These are phyloP conservation scores for Dryococelus australis DNA, from an alignment of 2,888 invertebrate genomes.

Conservation along the genomic window DNA sequence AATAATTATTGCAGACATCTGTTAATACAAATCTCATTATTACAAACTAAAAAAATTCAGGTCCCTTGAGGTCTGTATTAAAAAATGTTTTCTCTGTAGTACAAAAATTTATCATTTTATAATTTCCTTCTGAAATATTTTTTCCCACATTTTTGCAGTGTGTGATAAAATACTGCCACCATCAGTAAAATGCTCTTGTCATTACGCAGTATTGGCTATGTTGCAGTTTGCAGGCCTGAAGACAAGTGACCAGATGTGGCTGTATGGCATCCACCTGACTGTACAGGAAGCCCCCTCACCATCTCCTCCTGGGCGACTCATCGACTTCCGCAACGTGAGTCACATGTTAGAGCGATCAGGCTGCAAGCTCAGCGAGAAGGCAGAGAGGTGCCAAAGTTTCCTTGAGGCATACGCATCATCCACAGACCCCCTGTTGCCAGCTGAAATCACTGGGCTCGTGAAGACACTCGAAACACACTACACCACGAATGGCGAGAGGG, in stretches of 20 bases:
- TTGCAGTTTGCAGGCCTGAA: slow-evolving; percentile 46
- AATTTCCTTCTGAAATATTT: no score
- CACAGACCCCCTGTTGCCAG: slow-evolving; percentile 23
- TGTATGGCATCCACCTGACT: slow-evolving; percentile 57
- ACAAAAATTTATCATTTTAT: no score
- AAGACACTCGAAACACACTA: slow-evolving; percentile 47
- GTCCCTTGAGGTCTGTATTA: no score
- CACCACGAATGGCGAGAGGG: no score
- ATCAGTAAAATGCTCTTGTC: no score
- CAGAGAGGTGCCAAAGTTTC: slow-evolving; percentile 50
- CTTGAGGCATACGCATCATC: slow-evolving; percentile 46
- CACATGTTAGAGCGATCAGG: slow-evolving; percentile 49
- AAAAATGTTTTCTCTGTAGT: no score
- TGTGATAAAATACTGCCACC: no score
- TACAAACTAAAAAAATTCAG: no score
- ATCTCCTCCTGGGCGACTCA: slow-evolving; percentile 32
- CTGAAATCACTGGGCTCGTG: slow-evolving; percentile 34
- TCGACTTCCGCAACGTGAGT: slow-evolving; percentile 49
- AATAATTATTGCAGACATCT: no score
- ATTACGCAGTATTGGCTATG: not conserved
- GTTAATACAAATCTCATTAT: no score
- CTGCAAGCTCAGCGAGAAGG: slow-evolving; percentile 49
- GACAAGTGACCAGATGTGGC: slow-evolving; percentile 56
- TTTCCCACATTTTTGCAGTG: no score
- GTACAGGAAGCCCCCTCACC: slow-evolving; percentile 49